Percentiles rank a stretch among this genome's conserved stretches.
phyloP scores from a whole-genome alignment of 2,113 vertebrate genomes.

The Uria aalge region DNA sequence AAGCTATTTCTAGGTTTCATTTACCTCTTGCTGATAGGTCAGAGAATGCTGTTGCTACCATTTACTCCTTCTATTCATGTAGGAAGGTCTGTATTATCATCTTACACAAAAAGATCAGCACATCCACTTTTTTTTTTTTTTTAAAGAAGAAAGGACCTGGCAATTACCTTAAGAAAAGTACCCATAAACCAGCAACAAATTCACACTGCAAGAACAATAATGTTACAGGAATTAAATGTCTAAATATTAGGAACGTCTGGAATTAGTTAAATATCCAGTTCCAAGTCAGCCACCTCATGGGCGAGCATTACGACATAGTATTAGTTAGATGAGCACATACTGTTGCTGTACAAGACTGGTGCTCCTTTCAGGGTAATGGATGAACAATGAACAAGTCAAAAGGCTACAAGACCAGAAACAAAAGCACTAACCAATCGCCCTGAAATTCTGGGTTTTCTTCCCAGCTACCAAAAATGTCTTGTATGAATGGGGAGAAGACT shows the following conservation, averaged over 20 bases:
- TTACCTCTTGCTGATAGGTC: neutral
- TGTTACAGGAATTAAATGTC: neutral
- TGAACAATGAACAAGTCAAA: neutral
- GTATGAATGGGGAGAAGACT: neutral
- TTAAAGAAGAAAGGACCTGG: neutral
- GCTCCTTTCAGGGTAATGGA: neutral
- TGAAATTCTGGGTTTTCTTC: neutral
- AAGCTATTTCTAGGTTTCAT: neutral
- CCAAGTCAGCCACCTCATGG: neutral
- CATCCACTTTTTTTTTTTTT: neutral
- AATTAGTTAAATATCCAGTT: neutral
- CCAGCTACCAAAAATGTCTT: neutral
- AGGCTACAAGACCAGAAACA: neutral
- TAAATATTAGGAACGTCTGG: neutral
- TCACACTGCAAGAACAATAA: neutral
- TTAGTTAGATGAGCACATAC: neutral
- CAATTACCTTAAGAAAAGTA: neutral
- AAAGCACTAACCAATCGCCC: neutral
- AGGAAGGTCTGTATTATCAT: neutral
- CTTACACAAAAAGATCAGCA: neutral
- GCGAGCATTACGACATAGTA: neutral
- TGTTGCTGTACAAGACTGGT: neutral
- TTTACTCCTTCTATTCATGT: neutral
- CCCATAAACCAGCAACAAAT: neutral
- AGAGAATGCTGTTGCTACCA: neutral